These are phyloP conservation scores for Lacanobia oleracea DNA, from an alignment of 2,888 invertebrate genomes.

Conservation along the genomic window DNA sequence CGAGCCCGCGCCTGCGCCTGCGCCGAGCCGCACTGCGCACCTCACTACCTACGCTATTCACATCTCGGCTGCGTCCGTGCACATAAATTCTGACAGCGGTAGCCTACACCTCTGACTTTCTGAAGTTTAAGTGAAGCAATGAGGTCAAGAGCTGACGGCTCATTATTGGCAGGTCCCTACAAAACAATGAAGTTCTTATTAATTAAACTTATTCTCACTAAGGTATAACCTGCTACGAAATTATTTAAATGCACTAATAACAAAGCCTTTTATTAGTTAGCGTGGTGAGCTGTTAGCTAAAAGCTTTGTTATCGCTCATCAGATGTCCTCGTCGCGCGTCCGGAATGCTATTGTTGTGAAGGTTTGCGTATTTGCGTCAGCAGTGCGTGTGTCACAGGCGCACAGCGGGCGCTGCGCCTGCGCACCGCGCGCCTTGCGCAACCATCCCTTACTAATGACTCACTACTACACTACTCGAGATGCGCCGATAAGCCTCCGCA, in stretches of 20 bases:
- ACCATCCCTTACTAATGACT: constrained; percentile 74
- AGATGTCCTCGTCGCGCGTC: constrained; percentile 21
- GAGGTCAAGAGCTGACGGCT: background rate
- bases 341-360: constrained; percentile 64
- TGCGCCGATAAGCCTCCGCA: constrained; percentile 67
- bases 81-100: constrained; percentile 12
- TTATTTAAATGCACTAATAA: background rate
- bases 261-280: background rate
- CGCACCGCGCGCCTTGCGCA: constrained; percentile 61
- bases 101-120: background rate
- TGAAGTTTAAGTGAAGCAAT: background rate
- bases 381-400: constrained; percentile 40
- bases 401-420: constrained; percentile 13
- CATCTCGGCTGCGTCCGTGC: background rate
- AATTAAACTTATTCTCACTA: background rate
- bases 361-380: constrained; percentile 35
- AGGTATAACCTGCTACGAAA: background rate
- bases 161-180: background rate
- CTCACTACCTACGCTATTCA: background rate
- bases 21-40: background rate
- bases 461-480: constrained; percentile 61
- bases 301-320: constrained; percentile 60
- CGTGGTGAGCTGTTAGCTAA: constrained; percentile 31
- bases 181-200: background rate
- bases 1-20: constrained; percentile 19